Evolutionary conservation across 2,888 invertebrate species (phyloP).

Genomic region (Melipona bicolor): DNA sequence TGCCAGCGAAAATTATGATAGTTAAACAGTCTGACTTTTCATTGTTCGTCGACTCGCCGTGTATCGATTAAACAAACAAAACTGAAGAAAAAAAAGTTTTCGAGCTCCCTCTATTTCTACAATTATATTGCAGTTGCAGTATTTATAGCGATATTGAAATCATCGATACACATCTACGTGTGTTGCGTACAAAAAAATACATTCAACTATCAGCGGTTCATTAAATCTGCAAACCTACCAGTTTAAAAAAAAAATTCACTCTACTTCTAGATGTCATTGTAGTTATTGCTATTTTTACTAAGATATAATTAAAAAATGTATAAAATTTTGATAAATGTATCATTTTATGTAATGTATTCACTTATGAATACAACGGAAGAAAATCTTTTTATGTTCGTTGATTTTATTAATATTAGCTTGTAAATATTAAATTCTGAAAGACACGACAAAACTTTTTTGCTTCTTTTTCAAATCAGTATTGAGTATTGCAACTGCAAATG

Average conservation of each 20-base stretch:
- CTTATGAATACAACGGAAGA: neutral
- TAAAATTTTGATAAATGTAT: neutral
- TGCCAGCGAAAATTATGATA: neutral
- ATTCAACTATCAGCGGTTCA: neutral
- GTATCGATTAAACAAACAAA: constrained; percentile 57
- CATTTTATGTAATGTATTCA: neutral
- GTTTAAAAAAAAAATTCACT: neutral
- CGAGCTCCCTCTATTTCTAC: neutral
- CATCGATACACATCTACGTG: too few relatives aligned
- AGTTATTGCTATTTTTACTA: neutral
- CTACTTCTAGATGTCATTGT: neutral
- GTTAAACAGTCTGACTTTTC: neutral
- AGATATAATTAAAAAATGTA: neutral
- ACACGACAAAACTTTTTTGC: neutral
- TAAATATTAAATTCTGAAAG: neutral
- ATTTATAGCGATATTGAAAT: neutral
- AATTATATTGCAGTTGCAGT: neutral
- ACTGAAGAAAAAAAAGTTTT: neutral
- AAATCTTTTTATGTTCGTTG: neutral
- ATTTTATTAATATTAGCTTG: neutral
- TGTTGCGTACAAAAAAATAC: neutral
- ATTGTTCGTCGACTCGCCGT: neutral
- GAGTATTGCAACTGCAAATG: neutral
- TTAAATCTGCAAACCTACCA: neutral
- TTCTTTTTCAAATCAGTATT: neutral